Evolutionary conservation across 2,113 vertebrate species (phyloP), one percentile per base, ranked within the genome.

Genomic region (Cynopterus brachyotis): DNA sequence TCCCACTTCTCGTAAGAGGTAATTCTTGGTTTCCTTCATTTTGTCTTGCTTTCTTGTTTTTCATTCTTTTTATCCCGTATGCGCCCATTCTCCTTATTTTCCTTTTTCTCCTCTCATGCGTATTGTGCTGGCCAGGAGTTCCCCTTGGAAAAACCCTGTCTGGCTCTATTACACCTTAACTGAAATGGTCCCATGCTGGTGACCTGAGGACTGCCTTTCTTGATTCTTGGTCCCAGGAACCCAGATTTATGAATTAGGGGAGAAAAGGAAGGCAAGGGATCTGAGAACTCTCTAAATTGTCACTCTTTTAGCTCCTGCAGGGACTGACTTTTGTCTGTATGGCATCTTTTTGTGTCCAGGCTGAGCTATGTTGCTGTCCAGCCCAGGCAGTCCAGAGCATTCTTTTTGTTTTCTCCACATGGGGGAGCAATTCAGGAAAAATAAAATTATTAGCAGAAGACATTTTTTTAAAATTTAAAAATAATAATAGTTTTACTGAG

Each of bases 331-430:
- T n/a, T 69, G 62, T 32, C 8, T 93, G 40, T 59, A 26, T 13
- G 26, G 72, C 11, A 42, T 91, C 96, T 88, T 97, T 97, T 98
- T 3, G 83, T 95, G 97, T 42, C 60, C 35, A 53, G 6, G 92
- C 12, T 45, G 66, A 40, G 28, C 45, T 94, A 9, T 45, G 75
- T 89, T 30, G 35, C 13, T 6, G 5, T 73, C 47, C 7, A 64
- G 37, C 37, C 10, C 28, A 10, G 3, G 16, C 16, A 6, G 40
- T 32, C 3, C 28, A 7, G 50, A 50, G 47, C 50, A 10, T 64
- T 47, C 16, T 32, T n/a, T 11, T 32, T 30, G 28, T 2, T 9
- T 20, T 28, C 0, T 1, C 60, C 78, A 73, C 84, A 60, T 0
- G 57, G 91, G 73, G 55, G 70, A 89, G 32, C n/a, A 85, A 70